Conservation (phyloP, 2,113 vertebrate genomes). For the Hemiprocne comata region DNA sequence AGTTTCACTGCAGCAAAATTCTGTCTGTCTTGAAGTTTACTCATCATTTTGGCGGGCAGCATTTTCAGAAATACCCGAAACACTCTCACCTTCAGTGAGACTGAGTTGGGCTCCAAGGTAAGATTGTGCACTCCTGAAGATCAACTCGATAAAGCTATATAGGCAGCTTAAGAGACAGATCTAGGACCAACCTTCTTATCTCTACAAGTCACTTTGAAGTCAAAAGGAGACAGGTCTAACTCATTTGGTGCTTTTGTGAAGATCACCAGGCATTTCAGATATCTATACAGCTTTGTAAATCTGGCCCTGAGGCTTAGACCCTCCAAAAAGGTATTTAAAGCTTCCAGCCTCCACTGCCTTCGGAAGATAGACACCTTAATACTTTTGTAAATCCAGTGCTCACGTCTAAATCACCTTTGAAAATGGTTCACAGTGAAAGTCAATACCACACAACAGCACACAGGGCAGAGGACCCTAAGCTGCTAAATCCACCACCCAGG, state of each 20-base stretch:
- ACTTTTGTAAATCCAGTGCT: conserved; percentile 46
- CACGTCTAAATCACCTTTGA: conserved; percentile 49
- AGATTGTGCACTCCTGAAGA: neutral
- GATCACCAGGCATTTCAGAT: conserved; percentile 48
- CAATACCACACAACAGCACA: neutral
- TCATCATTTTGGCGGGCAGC: neutral
- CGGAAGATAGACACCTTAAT: conserved; percentile 44
- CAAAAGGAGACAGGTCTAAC: conserved; percentile 48
- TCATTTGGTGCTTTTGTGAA: conserved; percentile 34
- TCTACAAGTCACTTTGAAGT: conserved; percentile 51
- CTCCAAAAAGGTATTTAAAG: conserved; percentile 58
- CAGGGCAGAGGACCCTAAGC: conserved; percentile 62
- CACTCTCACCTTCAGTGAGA: neutral
- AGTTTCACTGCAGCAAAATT: neutral
- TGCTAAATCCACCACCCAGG: conserved; percentile 18
- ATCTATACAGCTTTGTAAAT: conserved; percentile 25
- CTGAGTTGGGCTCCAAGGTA: neutral
- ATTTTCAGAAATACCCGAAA: neutral
- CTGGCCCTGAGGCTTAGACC: conserved; percentile 39
- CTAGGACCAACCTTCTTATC: conserved; percentile 38
- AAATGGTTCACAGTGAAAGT: conserved; percentile 27
- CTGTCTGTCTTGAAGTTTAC: neutral
- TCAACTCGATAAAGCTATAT: neutral
- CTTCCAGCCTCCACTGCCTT: conserved; percentile 7
- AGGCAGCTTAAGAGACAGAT: neutral